Percentiles rank a stretch among this genome's conserved stretches.
Evolutionary conservation across 2,797 vertebrate species (phyloP).

Genomic region (Champsocephalus esox): DNA sequence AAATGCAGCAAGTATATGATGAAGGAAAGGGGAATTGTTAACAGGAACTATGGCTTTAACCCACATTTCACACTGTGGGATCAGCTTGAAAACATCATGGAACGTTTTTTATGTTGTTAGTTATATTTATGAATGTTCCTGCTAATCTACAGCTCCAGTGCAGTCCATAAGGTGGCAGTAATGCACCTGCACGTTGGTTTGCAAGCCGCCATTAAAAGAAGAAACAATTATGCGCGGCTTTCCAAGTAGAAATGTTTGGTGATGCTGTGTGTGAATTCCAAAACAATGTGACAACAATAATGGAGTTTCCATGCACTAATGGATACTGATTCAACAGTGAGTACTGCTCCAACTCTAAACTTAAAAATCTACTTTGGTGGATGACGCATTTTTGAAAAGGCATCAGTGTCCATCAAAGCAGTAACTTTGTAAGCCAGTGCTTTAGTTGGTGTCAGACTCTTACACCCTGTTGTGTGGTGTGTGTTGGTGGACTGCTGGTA

Average conservation of each 20-base stretch:
- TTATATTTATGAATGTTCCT: no score
- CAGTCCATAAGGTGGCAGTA: no score
- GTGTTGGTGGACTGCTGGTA: neutral
- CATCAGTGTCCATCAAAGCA: neutral
- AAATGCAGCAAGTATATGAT: no score
- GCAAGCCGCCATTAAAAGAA: no score
- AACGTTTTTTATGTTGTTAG: no score
- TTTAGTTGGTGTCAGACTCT: neutral
- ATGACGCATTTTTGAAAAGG: neutral
- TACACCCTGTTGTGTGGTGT: neutral
- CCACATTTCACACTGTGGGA: no score
- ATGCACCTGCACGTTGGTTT: no score
- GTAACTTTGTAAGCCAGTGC: neutral
- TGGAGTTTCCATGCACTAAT: neutral
- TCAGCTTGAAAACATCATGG: no score
- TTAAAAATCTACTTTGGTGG: neutral
- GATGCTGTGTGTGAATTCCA: neutral
- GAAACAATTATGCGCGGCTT: slow-evolving; percentile 7
- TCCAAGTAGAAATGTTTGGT: neutral
- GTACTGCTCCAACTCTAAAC: neutral
- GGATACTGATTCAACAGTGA: slow-evolving; percentile 7
- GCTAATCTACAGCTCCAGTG: no score
- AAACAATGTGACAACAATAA: neutral
- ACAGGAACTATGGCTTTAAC: no score
- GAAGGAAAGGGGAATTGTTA: no score